Conservation (phyloP, 2,113 vertebrate genomes). For the Prionailurus viverrinus region DNA sequence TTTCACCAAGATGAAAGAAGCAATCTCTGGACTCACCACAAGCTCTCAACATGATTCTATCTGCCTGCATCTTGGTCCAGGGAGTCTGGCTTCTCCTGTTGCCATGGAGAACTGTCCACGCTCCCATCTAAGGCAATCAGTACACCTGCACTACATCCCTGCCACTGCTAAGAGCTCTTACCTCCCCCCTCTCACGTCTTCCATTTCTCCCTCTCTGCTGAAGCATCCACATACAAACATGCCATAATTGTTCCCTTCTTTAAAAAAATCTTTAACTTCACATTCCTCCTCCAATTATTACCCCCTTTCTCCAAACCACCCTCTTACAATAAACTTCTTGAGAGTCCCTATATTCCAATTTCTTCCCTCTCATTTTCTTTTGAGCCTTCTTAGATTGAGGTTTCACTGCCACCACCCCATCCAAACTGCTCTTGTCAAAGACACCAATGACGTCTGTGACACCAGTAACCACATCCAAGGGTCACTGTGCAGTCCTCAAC, state of each 20-base stretch:
- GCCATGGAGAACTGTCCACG: rapidly evolving
- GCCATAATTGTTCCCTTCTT: not conserved
- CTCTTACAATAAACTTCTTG: not conserved
- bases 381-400: not conserved
- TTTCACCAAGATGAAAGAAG: not conserved
- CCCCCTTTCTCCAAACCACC: not conserved
- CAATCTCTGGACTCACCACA: not conserved
- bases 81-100: not conserved
- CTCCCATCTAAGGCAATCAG: not conserved
- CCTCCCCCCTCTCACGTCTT: not conserved
- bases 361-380: not conserved
- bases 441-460: not conserved
- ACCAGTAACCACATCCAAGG: not conserved
- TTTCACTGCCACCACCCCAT: not conserved
- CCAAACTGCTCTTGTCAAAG: not conserved
- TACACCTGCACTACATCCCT: rapidly evolving
- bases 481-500: not conserved
- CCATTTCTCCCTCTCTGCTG: not conserved
- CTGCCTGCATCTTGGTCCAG: not conserved
- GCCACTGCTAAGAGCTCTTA: not conserved
- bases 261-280: not conserved
- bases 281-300: not conserved
- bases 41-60: not conserved
- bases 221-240: not conserved
- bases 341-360: not conserved